Conservation (phyloP, 1,140 invertebrate genomes). For the Bombus fervidus region DNA sequence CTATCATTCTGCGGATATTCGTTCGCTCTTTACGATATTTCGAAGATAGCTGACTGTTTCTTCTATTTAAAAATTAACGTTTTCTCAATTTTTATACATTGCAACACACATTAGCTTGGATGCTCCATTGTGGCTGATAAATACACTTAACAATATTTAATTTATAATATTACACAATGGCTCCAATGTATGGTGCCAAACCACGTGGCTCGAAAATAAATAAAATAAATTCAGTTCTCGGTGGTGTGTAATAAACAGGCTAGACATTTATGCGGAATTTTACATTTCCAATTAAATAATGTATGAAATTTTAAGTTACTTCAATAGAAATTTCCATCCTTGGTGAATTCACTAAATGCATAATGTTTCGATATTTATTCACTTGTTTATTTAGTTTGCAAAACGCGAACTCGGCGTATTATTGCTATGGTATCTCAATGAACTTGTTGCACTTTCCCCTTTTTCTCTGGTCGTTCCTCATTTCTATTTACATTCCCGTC, state of each 20-base stretch:
- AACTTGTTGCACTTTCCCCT: slow-evolving; percentile 30
- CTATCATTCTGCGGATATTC: neutral
- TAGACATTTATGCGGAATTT: no score
- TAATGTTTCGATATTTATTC: neutral
- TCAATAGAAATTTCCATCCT: neutral
- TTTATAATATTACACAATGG: no score
- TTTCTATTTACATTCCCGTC: slow-evolving; percentile 6
- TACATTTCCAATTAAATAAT: no score
- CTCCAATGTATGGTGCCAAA: no score
- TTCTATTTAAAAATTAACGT: neutral
- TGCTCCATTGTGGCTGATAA: no score
- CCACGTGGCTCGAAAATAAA: no score
- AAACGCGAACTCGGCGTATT: neutral
- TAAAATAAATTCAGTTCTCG: no score
- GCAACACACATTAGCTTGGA: neutral
- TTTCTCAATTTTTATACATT: neutral
- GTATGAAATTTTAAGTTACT: neutral
- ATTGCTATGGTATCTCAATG: neutral
- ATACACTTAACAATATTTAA: no score
- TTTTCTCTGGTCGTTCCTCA: neutral
- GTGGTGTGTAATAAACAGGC: no score
- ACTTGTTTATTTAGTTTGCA: neutral
- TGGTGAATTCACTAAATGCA: neutral
- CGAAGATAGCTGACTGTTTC: neutral
- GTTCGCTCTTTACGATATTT: neutral